A percentile compares a stretch with the other conserved stretches of the same genome.
Evolutionary conservation across 2,797 vertebrate species (phyloP).

Genomic region (Hozukius guyotensis): DNA sequence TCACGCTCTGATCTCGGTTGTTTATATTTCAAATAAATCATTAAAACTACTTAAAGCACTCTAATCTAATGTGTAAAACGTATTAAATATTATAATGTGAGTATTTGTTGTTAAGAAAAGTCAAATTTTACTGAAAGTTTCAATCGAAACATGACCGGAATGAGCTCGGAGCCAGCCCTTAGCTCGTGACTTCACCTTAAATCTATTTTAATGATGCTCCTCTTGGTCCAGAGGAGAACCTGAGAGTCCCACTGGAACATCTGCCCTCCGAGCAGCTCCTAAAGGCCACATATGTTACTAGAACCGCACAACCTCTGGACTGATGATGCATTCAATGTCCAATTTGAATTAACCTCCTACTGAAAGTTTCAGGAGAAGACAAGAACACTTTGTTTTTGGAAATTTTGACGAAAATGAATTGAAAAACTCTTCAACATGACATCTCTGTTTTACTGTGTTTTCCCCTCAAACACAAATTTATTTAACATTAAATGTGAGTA

Average conservation of each 20-base stretch:
- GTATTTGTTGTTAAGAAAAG: too few relatives aligned
- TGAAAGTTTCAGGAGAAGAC: background rate
- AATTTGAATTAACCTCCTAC: background rate
- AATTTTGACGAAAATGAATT: background rate
- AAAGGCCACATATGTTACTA: slow-evolving; percentile 14
- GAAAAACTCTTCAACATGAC: background rate
- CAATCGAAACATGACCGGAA: background rate
- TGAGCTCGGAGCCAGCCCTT: slow-evolving; percentile 4
- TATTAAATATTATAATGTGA: background rate
- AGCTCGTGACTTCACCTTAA: slow-evolving; percentile 19
- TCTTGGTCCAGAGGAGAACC: slow-evolving; percentile 9
- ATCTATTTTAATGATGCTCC: slow-evolving; percentile 35
- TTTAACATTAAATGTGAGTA: background rate
- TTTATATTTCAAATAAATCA: slow-evolving; percentile 20
- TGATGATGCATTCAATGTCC: background rate
- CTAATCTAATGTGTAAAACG: background rate
- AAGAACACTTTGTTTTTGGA: background rate
- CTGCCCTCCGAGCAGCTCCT: slow-evolving; percentile 6
- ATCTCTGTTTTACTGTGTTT: background rate
- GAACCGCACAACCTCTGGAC: slow-evolving; percentile 14
- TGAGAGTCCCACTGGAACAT: slow-evolving; percentile 22
- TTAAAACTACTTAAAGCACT: background rate
- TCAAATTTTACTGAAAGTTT: background rate
- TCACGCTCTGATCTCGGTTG: background rate
- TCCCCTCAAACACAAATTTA: background rate